Percentiles rank a stretch among this genome's conserved stretches.
Evolutionary conservation across 2,888 invertebrate genomes (phyloP).

Genomic region (Margaritifera margaritifera): DNA sequence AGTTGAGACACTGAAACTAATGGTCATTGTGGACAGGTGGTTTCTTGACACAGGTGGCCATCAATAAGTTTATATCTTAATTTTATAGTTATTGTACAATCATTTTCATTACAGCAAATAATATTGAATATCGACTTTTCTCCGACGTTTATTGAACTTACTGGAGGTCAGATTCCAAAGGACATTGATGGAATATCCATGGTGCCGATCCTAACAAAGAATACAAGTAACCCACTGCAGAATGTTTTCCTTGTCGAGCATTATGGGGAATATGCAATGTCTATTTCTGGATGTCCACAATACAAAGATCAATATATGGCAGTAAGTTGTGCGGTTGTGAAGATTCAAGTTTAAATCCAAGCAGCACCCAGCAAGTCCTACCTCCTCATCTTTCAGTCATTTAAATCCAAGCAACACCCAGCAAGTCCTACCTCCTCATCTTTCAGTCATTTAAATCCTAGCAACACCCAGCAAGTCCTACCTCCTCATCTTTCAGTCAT

Average conservation of each 20-base stretch:
- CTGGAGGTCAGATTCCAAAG: slow-evolving; percentile 75
- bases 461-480: no score
- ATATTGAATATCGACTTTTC: slow-evolving; percentile 87
- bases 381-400: no score
- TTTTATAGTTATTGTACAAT: background rate
- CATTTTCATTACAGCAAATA: slow-evolving; percentile 75
- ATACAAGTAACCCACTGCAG: slow-evolving; percentile 23
- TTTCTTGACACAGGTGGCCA: no score
- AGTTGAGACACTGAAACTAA: background rate
- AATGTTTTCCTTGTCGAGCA: slow-evolving; percentile 83
- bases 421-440: background rate
- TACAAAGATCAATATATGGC: slow-evolving; percentile 77
- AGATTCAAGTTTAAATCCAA: no score
- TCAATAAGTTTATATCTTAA: background rate
- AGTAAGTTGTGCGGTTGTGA: slow-evolving; percentile 75
- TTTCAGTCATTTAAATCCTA: no score
- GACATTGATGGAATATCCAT: slow-evolving; percentile 81
- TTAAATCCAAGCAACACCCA: no score
- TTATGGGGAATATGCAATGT: slow-evolving; percentile 81
- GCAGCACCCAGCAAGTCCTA: no score
- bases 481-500: no score
- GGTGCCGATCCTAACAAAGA: slow-evolving; percentile 62
- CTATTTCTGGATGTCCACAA: slow-evolving; percentile 80
- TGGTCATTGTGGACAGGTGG: no score
- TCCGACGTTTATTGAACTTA: slow-evolving; percentile 86